Evolutionary conservation across 2,888 invertebrate genomes (phyloP), one percentile per base, ranked within the genome.

Genomic region (Oeneis ivallda): DNA sequence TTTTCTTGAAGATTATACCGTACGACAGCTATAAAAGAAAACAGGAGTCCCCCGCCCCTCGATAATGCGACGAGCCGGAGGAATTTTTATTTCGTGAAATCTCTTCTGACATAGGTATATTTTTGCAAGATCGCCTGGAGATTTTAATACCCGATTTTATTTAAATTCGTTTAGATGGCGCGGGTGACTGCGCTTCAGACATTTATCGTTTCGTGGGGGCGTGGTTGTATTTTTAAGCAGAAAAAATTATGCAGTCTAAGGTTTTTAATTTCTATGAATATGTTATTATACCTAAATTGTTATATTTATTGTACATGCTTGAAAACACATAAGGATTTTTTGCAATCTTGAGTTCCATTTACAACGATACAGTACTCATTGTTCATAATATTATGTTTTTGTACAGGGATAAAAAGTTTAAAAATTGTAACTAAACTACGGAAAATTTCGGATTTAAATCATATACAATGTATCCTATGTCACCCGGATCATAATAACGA

Each of bases 1-100:
- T 92, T 92, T 92, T 92, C 89, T 87, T 85, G 85, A 90, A 92
- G 92, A 92, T 92, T 92, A 92, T 92, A 90, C 89, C 87, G 89
- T 87, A 90, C 89, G 91, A 89, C 90, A 89, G 89, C 90, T 85
- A 91, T 92, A 92, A 92, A 92, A 89, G 89, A 90, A 92, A 90
- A 91, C 90, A 91, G 89, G 80, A 85, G 84, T 76, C 80, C 17
- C 17, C 84, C 85, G 82, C 88, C 90, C 89, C 86, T 85, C 86
- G 88, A 89, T 91, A 91, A 90, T 87, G 87, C 89, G 89, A 86
- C 87, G 88, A 84, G 86, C 81, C 82, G 80, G 79, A 89, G 88
- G 92, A 92, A 92, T 92, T 92, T 88, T 91, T 91, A 89, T 90
- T 91, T 83, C 85, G 84, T 89, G 88, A 92, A 92, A 92, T 90